These are phyloP conservation scores for Callipepla squamata DNA, from an alignment of 2,113 vertebrate genomes.

Conservation along the genomic window DNA sequence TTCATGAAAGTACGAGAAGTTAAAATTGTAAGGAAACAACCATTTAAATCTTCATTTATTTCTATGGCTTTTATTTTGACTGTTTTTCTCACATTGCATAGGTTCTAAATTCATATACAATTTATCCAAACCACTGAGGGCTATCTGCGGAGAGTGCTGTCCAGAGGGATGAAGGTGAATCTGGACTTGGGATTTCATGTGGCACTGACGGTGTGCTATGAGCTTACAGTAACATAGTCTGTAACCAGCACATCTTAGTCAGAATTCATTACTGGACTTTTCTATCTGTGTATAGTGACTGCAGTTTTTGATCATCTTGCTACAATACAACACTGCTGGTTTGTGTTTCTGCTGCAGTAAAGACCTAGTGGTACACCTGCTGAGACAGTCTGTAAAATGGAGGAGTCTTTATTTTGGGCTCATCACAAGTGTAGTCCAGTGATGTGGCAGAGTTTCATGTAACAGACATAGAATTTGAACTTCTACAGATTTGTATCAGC, in stretches of 20 bases:
- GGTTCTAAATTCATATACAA: not conserved
- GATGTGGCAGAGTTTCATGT: not conserved
- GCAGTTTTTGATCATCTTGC: not conserved
- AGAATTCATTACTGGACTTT: not conserved
- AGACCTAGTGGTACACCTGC: not conserved
- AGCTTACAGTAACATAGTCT: not conserved
- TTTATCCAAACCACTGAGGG: rapidly evolving
- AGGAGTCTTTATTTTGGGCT: not conserved
- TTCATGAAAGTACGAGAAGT: not conserved
- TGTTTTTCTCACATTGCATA: not conserved
- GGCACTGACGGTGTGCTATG: not conserved
- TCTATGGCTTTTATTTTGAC: not conserved
- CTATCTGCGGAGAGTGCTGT: not conserved
- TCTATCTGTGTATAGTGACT: not conserved
- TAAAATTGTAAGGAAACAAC: not conserved
- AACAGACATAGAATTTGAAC: not conserved
- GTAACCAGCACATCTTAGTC: not conserved
- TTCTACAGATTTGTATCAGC: not conserved
- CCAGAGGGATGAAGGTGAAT: not conserved
- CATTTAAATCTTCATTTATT: not conserved
- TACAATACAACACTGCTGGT: not conserved
- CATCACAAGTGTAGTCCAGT: not conserved
- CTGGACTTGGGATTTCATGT: not conserved
- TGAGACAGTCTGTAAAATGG: not conserved
- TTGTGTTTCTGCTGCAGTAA: not conserved